Conservation (phyloP, 2,113 vertebrate species). For the Collichthys lucidus region DNA sequence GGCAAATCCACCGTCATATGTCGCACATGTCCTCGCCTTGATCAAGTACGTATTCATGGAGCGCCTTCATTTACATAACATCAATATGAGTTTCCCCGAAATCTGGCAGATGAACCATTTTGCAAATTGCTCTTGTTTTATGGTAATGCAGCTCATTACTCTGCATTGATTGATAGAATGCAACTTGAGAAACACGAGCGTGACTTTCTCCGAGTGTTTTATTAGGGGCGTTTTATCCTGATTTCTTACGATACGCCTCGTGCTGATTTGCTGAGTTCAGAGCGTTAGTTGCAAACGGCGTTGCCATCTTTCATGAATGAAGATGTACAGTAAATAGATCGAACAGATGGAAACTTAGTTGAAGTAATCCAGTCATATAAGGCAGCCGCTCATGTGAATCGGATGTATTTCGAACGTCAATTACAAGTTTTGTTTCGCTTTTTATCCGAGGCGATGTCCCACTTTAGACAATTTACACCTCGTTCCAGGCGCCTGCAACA, state of each 20-base stretch:
- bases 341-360: constrained; percentile 31
- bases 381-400: constrained; percentile 24
- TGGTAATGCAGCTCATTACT: constrained; percentile 57
- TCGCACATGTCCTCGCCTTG: constrained; percentile 24
- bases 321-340: constrained; percentile 29
- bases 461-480: background rate
- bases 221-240: constrained; percentile 38
- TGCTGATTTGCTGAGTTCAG: constrained; percentile 32
- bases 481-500: background rate
- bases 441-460: constrained; percentile 3
- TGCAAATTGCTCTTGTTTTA: constrained; percentile 47
- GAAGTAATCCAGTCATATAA: constrained; percentile 14
- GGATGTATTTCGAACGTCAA: background rate
- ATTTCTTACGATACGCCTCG: constrained; percentile 28
- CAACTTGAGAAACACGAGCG: background rate
- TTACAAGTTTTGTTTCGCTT: background rate
- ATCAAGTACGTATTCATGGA: constrained; percentile 38
- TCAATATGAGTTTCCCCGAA: constrained; percentile 32
- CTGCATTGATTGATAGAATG: constrained; percentile 51
- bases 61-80: constrained; percentile 43
- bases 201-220: constrained; percentile 43
- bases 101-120: constrained; percentile 31
- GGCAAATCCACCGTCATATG: background rate
- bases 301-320: constrained; percentile 4
- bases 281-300: constrained; percentile 16